Evolutionary conservation across 2,888 invertebrate genomes (phyloP).

Genomic region (Choreutis nemorana): DNA sequence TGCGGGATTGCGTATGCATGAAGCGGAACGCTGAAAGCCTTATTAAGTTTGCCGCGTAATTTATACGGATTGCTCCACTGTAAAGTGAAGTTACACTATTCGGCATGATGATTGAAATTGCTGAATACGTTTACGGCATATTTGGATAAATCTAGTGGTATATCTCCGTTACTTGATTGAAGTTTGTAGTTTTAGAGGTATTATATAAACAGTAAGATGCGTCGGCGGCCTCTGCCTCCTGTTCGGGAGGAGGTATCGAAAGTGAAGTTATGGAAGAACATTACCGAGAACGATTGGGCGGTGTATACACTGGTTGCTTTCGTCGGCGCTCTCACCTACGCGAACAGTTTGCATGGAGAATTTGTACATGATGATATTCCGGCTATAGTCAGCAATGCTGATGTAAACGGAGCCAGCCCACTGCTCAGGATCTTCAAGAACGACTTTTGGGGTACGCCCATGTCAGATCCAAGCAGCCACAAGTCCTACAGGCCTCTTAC

Average conservation of each 20-base stretch:
- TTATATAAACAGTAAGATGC: too few species aligned
- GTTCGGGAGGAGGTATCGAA: slow-evolving; percentile 51
- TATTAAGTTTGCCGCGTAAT: slow-evolving; percentile 17
- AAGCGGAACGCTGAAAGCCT: slow-evolving; percentile 23
- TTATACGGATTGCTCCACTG: too few species aligned
- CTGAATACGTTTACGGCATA: too few species aligned
- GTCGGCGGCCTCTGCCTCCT: slow-evolving; percentile 49
- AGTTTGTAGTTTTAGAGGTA: too few species aligned
- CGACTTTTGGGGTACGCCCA: slow-evolving; percentile 92
- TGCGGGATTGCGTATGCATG: slow-evolving; percentile 36
- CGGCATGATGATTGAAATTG: too few species aligned
- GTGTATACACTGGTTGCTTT: slow-evolving; percentile 71
- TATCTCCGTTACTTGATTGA: too few species aligned
- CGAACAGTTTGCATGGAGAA: slow-evolving; percentile 79
- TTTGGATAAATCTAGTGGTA: too few species aligned
- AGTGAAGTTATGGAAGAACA: slow-evolving; percentile 28
- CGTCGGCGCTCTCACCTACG: slow-evolving; percentile 74
- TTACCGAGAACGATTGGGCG: slow-evolving; percentile 63
- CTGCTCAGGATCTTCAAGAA: slow-evolving; percentile 72
- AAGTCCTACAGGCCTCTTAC: slow-evolving; percentile 89
- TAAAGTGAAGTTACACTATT: too few species aligned
- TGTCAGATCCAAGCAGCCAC: slow-evolving; percentile 83
- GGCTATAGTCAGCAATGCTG: slow-evolving; percentile 81
- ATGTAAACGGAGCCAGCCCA: slow-evolving; percentile 75
- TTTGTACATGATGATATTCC: slow-evolving; percentile 91